Evolutionary conservation across 2,113 vertebrate genomes (phyloP).

Genomic region (Mustela nigripes): DNA sequence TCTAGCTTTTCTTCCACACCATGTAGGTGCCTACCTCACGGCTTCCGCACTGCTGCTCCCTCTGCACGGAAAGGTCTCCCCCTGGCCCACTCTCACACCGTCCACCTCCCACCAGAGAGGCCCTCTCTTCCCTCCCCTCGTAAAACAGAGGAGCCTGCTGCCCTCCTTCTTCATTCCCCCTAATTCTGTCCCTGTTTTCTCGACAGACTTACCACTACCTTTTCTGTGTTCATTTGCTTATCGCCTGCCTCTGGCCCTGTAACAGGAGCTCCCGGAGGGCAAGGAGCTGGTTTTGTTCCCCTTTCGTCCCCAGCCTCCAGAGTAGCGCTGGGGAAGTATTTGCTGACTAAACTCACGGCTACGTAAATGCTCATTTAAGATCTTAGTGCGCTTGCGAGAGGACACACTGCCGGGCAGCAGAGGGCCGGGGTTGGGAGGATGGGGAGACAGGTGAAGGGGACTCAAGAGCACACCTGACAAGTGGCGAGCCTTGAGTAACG

Average conservation of each 20-base stretch:
- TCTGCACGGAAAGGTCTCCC: rapidly evolving
- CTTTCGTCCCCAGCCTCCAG: neutral
- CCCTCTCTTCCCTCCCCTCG: neutral
- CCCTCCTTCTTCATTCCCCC: rapidly evolving
- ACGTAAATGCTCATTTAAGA: neutral
- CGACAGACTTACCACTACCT: neutral
- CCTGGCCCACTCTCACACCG: rapidly evolving
- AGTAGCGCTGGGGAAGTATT: neutral
- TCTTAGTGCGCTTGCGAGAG: neutral
- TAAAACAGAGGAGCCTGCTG: neutral
- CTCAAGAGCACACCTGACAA: neutral
- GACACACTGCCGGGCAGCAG: neutral
- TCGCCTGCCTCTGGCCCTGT: neutral
- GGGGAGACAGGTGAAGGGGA: neutral
- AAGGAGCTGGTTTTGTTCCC: neutral
- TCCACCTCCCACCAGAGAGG: neutral
- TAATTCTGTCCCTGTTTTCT: neutral
- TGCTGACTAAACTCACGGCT: neutral
- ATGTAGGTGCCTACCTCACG: rapidly evolving
- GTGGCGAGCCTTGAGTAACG: neutral
- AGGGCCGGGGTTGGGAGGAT: neutral
- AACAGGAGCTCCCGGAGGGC: neutral
- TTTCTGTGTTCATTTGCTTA: neutral
- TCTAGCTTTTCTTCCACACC: neutral
- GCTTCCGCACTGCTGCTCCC: neutral